These are phyloP conservation scores for Onthophagus sagittarius DNA, from an alignment of 2,888 invertebrate species.

Conservation along the genomic window DNA sequence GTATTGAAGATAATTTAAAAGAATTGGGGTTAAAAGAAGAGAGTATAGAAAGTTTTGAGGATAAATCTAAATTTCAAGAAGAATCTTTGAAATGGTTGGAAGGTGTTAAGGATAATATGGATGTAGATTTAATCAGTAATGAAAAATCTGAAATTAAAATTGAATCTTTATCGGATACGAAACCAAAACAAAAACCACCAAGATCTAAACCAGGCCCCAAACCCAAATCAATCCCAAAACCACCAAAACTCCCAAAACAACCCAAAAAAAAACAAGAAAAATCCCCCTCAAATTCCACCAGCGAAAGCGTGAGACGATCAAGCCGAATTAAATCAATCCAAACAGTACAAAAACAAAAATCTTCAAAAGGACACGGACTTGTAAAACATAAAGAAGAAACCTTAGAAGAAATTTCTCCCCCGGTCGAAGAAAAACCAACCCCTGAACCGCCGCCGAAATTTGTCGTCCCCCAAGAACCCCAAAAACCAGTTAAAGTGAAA, in stretches of 20 bases:
- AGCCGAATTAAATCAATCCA: constrained; percentile 70
- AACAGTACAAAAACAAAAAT: constrained; percentile 57
- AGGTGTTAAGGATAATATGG: constrained; percentile 16
- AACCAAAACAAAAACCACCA: constrained; percentile 4
- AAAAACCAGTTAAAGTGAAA: constrained; percentile 74
- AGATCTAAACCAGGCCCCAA: constrained; percentile 31
- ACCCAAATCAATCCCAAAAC: constrained; percentile 1
- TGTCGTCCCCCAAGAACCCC: constrained; percentile 43
- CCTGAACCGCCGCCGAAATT: constrained; percentile 43
- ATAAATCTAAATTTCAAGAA: constrained; percentile 1
- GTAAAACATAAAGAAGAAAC: constrained; percentile 53
- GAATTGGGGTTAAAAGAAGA: constrained; percentile 14
- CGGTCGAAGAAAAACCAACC: constrained; percentile 7
- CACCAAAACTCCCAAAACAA: constrained; percentile 28
- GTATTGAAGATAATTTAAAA: constrained; percentile 18
- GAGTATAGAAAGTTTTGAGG: constrained; percentile 14
- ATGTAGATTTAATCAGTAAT: constrained; percentile 8
- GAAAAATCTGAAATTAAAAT: constrained; percentile 10
- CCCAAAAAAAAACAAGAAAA: constrained; percentile 42
- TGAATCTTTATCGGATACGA: not conserved
- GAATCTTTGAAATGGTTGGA: not conserved
- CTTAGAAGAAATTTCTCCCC: constrained; percentile 43
- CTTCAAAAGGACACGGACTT: constrained; percentile 60
- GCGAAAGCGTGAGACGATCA: constrained; percentile 57
- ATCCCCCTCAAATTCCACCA: constrained; percentile 13